Evolutionary conservation across 2,113 vertebrate species (phyloP), one percentile per base, ranked within the genome.

Genomic region (Elachura formosa): DNA sequence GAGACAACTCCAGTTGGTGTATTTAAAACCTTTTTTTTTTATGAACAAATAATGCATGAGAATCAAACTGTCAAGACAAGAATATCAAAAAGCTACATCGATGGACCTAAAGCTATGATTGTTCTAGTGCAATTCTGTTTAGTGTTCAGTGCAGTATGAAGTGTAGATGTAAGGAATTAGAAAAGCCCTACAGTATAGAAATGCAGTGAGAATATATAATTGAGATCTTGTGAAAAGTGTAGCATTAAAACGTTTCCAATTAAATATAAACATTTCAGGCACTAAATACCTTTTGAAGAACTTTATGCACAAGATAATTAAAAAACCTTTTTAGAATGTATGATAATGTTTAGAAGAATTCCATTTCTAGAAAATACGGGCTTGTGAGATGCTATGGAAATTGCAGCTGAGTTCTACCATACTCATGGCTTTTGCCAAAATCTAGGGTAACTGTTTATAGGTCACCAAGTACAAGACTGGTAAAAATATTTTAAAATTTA

Each of bases 151-250:
- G 28, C 16, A 58, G 31, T 43, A 20, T 36, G 36, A 45, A 62
- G 55, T 55, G 10, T 52, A 38, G 46, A 69, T 41, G 24, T 66
- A 59, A 14, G 58, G 64, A 94, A 72, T 92, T 43, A 59, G 43
- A 16, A 82, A 96, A 96, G 10, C 23, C 48, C 36, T 91, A 40
- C 52, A 66, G n/a, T 34, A 59, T 55, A 86, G 81, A 97, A 95
- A 94, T 75, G 40, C 48, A 72, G 23, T 61, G 25, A 78, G 33
- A 87, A 56, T 64, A 34, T 54, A 17, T 84, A 96, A 92, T 49
- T 1, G 3, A 36, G n/a, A 89, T 55, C 18, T 77, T 72, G 34
- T 67, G 56, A 61, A 54, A 84, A 74, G 6, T 40, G 7, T 40
- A 67, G 12, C 17, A 17, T 56, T 75, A 59, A 94, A 95, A 14